phyloP scores from a whole-genome alignment of 2,113 vertebrate species.

The Dromas ardeola region DNA sequence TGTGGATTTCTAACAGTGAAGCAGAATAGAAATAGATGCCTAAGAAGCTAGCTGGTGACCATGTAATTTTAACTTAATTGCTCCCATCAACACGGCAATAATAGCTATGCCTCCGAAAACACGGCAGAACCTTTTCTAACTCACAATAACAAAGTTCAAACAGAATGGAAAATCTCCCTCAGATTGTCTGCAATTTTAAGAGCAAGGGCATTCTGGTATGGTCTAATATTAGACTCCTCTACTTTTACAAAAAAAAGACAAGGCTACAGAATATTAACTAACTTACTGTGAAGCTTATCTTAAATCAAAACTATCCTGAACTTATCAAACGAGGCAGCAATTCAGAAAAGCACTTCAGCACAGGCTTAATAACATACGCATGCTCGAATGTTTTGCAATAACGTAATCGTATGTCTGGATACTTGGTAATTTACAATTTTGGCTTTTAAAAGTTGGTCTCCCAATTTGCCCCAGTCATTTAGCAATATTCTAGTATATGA shows the following conservation, averaged over 20 bases:
- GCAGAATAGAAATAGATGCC: neutral
- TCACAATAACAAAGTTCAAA: neutral
- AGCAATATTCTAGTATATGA: neutral
- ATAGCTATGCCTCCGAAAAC: conserved; percentile 6
- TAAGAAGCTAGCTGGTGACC: conserved; percentile 35
- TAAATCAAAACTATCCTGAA: conserved; percentile 34
- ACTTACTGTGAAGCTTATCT: neutral
- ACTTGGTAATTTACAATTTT: conserved; percentile 9
- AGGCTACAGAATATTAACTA: conserved; percentile 18
- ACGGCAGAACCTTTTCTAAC: neutral
- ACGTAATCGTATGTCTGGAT: neutral
- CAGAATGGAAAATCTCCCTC: conserved; percentile 10
- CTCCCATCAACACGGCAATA: neutral
- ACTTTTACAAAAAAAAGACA: neutral
- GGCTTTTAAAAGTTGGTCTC: conserved; percentile 41
- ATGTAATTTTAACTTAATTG: neutral
- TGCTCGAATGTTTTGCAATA: neutral
- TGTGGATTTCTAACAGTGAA: neutral
- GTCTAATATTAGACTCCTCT: neutral
- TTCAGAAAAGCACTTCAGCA: conserved; percentile 60
- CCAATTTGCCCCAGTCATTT: neutral
- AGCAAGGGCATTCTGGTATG: conserved; percentile 15
- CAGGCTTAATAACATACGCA: neutral
- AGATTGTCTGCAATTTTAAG: conserved; percentile 54
- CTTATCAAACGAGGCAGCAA: conserved; percentile 40